phyloP scores from a whole-genome alignment of 1,140 invertebrate species.

The Listronotus oregonensis region DNA sequence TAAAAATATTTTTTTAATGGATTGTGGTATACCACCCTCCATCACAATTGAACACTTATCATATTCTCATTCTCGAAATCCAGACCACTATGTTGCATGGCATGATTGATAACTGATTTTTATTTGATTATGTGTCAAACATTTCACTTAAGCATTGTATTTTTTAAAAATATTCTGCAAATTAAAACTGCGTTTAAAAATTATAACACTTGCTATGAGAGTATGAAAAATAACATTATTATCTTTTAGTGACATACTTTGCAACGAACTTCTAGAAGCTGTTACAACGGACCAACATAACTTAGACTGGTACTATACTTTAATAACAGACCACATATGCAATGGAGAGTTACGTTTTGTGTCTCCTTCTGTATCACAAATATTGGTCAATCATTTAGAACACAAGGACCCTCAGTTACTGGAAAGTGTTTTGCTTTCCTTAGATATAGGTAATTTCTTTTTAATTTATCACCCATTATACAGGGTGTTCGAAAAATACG shows the following conservation, averaged over 20 bases:
- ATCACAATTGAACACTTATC: too few species aligned
- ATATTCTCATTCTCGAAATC: too few species aligned
- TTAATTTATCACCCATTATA: background rate
- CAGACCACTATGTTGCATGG: too few species aligned
- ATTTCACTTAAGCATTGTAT: too few species aligned
- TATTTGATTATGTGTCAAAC: too few species aligned
- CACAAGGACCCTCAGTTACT: constrained; percentile 65
- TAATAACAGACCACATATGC: constrained; percentile 59
- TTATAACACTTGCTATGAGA: too few species aligned
- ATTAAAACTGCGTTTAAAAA: too few species aligned
- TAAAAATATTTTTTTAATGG: too few species aligned
- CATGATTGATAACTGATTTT: too few species aligned
- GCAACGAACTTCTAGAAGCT: constrained; percentile 60
- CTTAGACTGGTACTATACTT: constrained; percentile 55
- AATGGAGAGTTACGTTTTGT: constrained; percentile 56
- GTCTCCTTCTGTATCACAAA: constrained; percentile 71
- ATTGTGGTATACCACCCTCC: too few species aligned
- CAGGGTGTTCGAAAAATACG: too few species aligned
- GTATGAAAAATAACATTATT: background rate
- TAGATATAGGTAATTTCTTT: constrained; percentile 65
- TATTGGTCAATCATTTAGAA: constrained; percentile 67
- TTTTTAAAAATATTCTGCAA: too few species aligned
- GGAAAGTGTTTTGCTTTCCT: constrained; percentile 79
- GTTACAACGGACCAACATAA: constrained; percentile 49
- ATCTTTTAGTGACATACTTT: constrained; percentile 53